These are phyloP conservation scores for Drosophila sulfurigaster DNA, from an alignment of 1,140 invertebrate genomes.

Conservation along the genomic window DNA sequence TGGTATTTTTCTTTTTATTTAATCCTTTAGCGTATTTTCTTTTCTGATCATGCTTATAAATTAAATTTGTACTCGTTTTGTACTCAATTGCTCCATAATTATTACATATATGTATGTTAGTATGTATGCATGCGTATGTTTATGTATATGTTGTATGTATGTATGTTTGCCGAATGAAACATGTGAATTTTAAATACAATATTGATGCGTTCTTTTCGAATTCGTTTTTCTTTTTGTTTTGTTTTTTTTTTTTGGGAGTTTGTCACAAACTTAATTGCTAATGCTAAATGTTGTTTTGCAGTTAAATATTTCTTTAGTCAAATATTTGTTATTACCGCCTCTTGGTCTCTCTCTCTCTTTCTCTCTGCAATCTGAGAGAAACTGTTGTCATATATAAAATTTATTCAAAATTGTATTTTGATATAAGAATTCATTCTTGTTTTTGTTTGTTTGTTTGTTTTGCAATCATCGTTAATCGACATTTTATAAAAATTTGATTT, in stretches of 20 bases:
- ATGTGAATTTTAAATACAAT: conserved; percentile 46
- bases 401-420: conserved; percentile 81
- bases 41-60: conserved; percentile 56
- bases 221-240: conserved; percentile 33
- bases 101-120: conserved; percentile 68
- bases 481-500: conserved; percentile 65
- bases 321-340: conserved; percentile 39
- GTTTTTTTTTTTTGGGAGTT: conserved; percentile 40
- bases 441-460: conserved; percentile 23
- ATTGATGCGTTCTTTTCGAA: conserved; percentile 15
- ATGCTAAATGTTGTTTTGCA: conserved; percentile 51
- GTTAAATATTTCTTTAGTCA: conserved; percentile 27
- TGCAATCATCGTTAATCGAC: conserved; percentile 61
- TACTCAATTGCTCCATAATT: conserved; percentile 84
- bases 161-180: conserved; percentile 50
- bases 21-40: conserved; percentile 12
- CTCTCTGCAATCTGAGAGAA: conserved; percentile 7
- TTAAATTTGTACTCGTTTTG: conserved; percentile 83
- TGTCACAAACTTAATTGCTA: conserved; percentile 63
- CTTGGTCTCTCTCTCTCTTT: not conserved
- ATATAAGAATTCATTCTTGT: conserved; percentile 71
- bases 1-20: conserved; percentile 2
- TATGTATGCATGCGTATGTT: conserved; percentile 55
- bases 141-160: conserved; percentile 44
- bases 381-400: conserved; percentile 54